phyloP scores from a whole-genome alignment of 2,888 invertebrate species.

The Unio delphinus region DNA sequence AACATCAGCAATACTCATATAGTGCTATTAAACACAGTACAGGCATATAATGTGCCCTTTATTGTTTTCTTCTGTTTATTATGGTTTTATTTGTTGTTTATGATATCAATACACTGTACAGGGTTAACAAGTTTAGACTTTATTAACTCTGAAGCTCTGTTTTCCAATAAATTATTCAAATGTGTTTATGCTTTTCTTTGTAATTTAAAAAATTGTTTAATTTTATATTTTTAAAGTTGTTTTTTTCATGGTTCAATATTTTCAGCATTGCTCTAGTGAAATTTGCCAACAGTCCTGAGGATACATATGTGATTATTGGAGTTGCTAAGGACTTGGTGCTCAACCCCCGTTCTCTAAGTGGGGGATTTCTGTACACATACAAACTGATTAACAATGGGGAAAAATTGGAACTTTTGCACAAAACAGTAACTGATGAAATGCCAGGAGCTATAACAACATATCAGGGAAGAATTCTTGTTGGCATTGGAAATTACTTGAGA shows the following conservation, averaged over 20 bases:
- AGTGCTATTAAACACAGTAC: too few relatives aligned
- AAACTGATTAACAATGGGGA: constrained; percentile 81
- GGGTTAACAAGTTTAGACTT: too few relatives aligned
- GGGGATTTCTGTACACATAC: constrained; percentile 91
- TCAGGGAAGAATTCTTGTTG: constrained; percentile 91
- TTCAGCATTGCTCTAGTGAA: constrained; percentile 83
- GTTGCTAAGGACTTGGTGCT: constrained; percentile 91
- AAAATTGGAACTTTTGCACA: constrained; percentile 91
- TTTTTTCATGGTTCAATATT: constrained; percentile 1
- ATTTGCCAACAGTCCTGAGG: constrained; percentile 80
- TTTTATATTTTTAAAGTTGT: background rate
- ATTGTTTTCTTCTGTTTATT: too few relatives aligned
- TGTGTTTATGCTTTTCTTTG: background rate
- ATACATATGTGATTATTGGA: constrained; percentile 85
- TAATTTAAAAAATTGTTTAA: background rate
- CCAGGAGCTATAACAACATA: constrained; percentile 75
- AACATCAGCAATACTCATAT: too few relatives aligned
- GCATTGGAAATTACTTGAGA: constrained; percentile 91
- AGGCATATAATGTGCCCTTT: too few relatives aligned
- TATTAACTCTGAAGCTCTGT: too few relatives aligned
- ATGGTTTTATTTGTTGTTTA: too few relatives aligned
- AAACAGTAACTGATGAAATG: constrained; percentile 93
- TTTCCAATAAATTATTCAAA: too few relatives aligned
- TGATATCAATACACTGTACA: too few relatives aligned
- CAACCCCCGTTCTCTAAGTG: constrained; percentile 86